These are phyloP conservation scores for Lemur catta DNA, from an alignment of 2,797 vertebrate genomes.

Conservation along the genomic window DNA sequence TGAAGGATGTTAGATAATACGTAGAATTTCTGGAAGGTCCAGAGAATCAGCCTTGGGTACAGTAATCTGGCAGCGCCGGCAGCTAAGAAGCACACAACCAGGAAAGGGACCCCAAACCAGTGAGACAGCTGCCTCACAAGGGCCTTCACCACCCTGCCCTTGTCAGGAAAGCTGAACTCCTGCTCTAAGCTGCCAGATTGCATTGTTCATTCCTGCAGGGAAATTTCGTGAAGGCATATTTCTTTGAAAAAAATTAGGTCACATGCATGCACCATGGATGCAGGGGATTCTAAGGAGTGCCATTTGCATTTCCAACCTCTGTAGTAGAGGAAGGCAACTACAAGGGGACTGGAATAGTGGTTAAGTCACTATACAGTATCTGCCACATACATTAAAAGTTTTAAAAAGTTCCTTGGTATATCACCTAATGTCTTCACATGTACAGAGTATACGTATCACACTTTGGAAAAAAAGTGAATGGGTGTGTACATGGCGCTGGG, in stretches of 20 bases:
- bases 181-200: not conserved
- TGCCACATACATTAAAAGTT: not conserved
- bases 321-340: not conserved
- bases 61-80: not conserved
- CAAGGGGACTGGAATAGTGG: not conserved
- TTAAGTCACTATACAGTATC: not conserved
- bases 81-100: not conserved
- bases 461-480: not conserved
- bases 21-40: not conserved
- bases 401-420: not conserved
- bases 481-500: not conserved
- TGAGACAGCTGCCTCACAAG: too few species aligned
- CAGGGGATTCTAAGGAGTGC: not conserved
- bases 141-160: not conserved
- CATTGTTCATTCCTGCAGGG: not conserved
- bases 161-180: not conserved
- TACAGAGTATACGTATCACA: not conserved
- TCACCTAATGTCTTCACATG: not conserved
- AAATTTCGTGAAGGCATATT: not conserved
- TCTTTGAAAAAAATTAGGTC: not conserved
- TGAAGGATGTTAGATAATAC: not conserved
- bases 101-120: not conserved
- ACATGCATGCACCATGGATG: rapidly evolving
- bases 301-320: not conserved
- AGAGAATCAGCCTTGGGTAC: not conserved